phyloP scores from a whole-genome alignment of 2,113 vertebrate genomes.

The Istiophorus platypterus region DNA sequence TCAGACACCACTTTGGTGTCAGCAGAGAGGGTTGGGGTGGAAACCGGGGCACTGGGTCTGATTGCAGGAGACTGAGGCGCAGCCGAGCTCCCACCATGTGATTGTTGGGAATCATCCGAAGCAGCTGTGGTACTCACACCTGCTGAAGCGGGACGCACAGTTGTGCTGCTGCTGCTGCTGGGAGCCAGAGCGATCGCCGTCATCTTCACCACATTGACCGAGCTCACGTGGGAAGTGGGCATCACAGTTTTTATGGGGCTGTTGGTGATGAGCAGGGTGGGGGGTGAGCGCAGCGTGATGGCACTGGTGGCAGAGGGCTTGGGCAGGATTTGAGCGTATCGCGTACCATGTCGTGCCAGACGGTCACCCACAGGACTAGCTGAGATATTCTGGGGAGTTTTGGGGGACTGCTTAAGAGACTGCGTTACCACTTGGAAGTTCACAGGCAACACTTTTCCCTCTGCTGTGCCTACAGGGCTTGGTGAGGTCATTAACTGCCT shows the following conservation, averaged over 20 bases:
- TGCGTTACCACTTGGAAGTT: conserved; percentile 97
- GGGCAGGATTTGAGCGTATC: conserved; percentile 96
- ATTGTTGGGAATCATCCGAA: conserved; percentile 86
- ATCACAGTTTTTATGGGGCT: conserved; percentile 99
- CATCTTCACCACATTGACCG: conserved; percentile 98
- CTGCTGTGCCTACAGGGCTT: conserved; percentile 90
- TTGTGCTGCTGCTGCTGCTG: conserved; percentile 85
- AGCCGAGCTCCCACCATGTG: conserved; percentile 84
- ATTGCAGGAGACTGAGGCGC: conserved; percentile 87
- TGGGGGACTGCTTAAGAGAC: conserved; percentile 95
- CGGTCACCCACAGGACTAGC: conserved; percentile 97
- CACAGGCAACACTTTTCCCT: conserved; percentile 95
- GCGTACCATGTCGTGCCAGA: conserved; percentile 89
- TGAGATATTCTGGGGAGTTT: conserved; percentile 93
- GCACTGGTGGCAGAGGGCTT: conserved; percentile 95
- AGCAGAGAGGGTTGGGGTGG: conserved; percentile 70
- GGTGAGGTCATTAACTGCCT: conserved; percentile 96
- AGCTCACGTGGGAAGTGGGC: conserved; percentile 92
- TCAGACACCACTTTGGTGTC: conserved; percentile 90
- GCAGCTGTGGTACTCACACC: conserved; percentile 78
- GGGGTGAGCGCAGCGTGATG: conserved; percentile 96
- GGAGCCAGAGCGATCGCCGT: conserved; percentile 95
- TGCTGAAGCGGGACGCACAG: conserved; percentile 89
- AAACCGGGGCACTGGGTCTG: conserved; percentile 67
- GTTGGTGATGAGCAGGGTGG: conserved; percentile 96